phyloP scores from a whole-genome alignment of 2,113 vertebrate species.

The Oenanthe melanoleuca region DNA sequence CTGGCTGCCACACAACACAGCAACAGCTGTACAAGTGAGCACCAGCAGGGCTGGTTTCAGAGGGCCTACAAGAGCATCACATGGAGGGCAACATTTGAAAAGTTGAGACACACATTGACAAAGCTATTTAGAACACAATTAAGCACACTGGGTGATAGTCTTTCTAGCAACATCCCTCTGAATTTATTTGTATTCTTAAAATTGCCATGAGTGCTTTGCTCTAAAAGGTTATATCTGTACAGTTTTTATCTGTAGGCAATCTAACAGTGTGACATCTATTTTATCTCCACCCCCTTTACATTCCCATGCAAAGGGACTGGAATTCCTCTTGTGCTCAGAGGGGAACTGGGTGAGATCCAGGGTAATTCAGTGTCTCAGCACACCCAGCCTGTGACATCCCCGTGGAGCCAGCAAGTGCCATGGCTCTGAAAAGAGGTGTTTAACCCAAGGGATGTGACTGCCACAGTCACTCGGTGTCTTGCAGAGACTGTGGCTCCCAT shows the following conservation, averaged over 20 bases:
- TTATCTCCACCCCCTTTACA: background rate
- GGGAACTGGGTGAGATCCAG: background rate
- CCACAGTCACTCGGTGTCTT: background rate
- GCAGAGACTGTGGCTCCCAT: background rate
- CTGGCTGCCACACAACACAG: background rate
- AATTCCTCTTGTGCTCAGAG: background rate
- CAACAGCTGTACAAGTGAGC: background rate
- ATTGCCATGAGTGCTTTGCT: background rate
- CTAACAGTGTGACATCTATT: background rate
- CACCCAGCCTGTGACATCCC: background rate
- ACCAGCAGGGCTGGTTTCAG: background rate
- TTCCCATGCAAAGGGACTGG: background rate
- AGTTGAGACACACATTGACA: background rate
- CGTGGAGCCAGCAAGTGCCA: background rate
- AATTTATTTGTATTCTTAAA: background rate
- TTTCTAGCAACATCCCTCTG: background rate
- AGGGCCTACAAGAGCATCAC: background rate
- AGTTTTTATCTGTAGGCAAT: background rate
- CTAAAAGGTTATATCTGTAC: background rate
- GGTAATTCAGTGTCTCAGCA: background rate
- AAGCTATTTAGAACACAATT: background rate
- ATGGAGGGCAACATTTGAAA: accelerated
- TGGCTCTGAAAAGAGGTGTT: background rate
- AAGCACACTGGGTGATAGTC: background rate
- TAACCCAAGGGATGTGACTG: background rate